Percentiles rank a stretch among this genome's conserved stretches.
Evolutionary conservation across 2,888 invertebrate species (phyloP).

Genomic region (Pycnomerus fuliginosus): DNA sequence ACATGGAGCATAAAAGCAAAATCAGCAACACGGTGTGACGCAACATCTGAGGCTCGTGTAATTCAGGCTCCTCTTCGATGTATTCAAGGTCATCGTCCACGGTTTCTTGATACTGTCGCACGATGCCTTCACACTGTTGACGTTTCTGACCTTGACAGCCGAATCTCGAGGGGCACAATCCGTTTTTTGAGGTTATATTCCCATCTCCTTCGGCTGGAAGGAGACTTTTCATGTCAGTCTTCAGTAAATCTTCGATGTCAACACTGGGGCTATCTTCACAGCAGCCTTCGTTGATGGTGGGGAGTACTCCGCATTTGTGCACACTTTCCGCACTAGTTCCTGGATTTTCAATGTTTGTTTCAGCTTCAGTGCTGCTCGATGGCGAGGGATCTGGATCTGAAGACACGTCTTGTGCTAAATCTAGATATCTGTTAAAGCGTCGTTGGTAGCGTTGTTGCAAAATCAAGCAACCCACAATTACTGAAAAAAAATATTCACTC

Average conservation of each 20-base stretch:
- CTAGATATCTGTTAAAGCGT: conserved; percentile 66
- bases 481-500: conserved; percentile 48
- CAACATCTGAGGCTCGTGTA: conserved; percentile 69
- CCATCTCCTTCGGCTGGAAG: conserved; percentile 30
- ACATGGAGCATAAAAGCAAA: conserved; percentile 80
- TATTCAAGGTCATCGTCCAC: conserved; percentile 56
- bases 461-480: conserved; percentile 78
- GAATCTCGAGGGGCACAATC: conserved; percentile 55
- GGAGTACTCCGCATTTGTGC: conserved; percentile 40
- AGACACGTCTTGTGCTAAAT: conserved; percentile 61
- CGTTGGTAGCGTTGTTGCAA: conserved; percentile 78
- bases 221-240: conserved; percentile 6
- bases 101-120: conserved; percentile 57
- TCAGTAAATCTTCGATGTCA: conserved; percentile 45
- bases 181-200: conserved; percentile 13
- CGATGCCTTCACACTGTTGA: conserved; percentile 55
- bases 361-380: conserved; percentile 36
- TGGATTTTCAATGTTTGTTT: conserved; percentile 27
- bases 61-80: conserved; percentile 56
- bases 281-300: conserved; percentile 53
- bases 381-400: conserved; percentile 35
- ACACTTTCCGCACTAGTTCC: conserved; percentile 28
- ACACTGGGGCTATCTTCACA: conserved; percentile 55
- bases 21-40: conserved; percentile 82
- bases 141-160: conserved; percentile 55